Evolutionary conservation across 2,888 invertebrate species (phyloP), one percentile per base, ranked within the genome.

Genomic region (Mythimna pallens): DNA sequence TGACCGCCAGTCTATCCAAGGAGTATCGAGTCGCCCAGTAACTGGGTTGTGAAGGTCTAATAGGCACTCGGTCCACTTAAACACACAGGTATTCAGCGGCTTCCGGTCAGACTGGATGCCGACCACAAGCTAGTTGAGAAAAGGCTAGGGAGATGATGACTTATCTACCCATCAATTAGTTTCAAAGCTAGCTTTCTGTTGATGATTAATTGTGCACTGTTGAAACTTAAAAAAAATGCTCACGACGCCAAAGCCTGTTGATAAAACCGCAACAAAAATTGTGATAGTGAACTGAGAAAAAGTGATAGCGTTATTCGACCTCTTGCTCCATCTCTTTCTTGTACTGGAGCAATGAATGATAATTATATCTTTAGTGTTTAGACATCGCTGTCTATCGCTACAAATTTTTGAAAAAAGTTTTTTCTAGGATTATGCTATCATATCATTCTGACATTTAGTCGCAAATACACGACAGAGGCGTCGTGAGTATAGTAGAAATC

Each of bases 401-500:
- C 14, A 17, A 14, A 14, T 47, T 47, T 47, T 7, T 7, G 2
- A 47, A 12, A 20, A 50, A 58, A 64, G 14, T 73, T 7, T 74
- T 25, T 65, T 52, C 52, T 74, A 25, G 25, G 25, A 25, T 73
- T 73, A 12, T 59, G 52, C 65, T 59, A 61, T 74, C 25, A 65
- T 47, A 59, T 65, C 52, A 12, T 59, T 74, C 6, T 61, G 68
- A 52, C 58, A 52, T 63, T 76, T 76, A 68, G 68, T 76, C 76
- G n/a, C 62, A 25, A 74, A 75, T 66, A 75, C 47, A 22, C 22
- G 58, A 65, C 64, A 54, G 70, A 50, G 57, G 78, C 72, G 78
- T 78, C 66, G 66, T 72, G 78, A 78, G 72, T 63, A 72, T 72
- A 12, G 9, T 52, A 22, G 43, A 34, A 20, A 17, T 14, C 22